Percentiles rank a stretch among this genome's conserved stretches.
These are phyloP conservation scores for Hippoglossus hippoglossus DNA, from an alignment of 2,797 vertebrate genomes.

Conservation along the genomic window DNA sequence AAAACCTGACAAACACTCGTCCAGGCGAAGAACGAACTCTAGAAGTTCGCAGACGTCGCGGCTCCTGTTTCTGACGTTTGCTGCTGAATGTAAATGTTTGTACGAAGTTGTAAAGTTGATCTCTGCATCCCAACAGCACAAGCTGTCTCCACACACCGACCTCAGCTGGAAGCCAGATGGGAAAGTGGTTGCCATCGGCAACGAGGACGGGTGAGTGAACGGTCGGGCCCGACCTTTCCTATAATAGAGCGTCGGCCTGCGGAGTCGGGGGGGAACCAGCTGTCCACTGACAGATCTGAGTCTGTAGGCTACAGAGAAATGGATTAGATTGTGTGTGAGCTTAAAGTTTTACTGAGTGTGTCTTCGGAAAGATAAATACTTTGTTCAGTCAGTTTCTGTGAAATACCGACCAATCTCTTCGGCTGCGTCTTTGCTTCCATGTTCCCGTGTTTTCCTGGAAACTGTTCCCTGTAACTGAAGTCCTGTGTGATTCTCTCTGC, in stretches of 20 bases:
- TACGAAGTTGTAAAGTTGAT: constrained; percentile 28
- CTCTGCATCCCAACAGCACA: constrained; percentile 86
- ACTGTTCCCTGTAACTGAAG: neutral
- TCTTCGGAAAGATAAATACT: too few relatives aligned
- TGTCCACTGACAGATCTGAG: constrained; percentile 4
- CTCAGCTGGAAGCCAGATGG: constrained; percentile 96
- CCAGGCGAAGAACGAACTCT: too few relatives aligned
- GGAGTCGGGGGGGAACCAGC: constrained; percentile 21
- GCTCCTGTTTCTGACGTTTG: neutral
- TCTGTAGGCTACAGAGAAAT: neutral
- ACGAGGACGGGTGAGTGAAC: constrained; percentile 95
- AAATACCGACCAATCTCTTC: too few relatives aligned
- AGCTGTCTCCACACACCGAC: constrained; percentile 93
- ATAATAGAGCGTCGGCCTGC: neutral
- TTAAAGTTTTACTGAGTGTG: too few relatives aligned
- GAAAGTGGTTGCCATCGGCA: constrained; percentile 92
- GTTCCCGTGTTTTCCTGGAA: neutral
- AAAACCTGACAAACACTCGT: too few relatives aligned
- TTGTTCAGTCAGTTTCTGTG: too few relatives aligned
- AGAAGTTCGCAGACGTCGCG: neutral
- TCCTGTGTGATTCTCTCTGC: neutral
- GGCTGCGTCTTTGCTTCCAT: neutral
- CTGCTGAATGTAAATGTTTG: constrained; percentile 30
- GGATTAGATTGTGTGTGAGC: too few relatives aligned
- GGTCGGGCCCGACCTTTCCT: neutral